phyloP scores from a whole-genome alignment of 2,113 vertebrate species.

The Podarcis cretensis region DNA sequence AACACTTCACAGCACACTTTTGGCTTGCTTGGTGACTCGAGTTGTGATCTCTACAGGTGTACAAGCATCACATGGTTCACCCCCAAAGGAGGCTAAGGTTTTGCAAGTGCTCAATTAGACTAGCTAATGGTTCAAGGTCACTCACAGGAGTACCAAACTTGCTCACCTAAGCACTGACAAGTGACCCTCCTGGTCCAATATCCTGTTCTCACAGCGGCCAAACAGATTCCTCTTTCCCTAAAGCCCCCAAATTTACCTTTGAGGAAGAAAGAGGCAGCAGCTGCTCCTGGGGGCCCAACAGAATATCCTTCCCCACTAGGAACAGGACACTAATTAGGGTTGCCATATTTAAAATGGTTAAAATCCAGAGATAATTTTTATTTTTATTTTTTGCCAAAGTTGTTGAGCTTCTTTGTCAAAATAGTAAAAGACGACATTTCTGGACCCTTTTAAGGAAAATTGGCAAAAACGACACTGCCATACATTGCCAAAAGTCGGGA shows the following conservation, averaged over 20 bases:
- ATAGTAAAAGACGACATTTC: neutral
- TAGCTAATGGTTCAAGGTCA: neutral
- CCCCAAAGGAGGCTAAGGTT: neutral
- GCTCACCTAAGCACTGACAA: neutral
- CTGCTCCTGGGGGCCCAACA: neutral
- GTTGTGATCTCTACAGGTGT: neutral
- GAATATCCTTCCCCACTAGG: neutral
- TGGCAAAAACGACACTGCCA: too few relatives aligned
- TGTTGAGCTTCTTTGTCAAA: too few relatives aligned
- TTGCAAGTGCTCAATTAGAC: neutral
- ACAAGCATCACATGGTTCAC: neutral
- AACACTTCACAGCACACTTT: neutral
- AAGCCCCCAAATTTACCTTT: neutral
- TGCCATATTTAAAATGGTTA: too few relatives aligned
- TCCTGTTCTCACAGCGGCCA: too few relatives aligned
- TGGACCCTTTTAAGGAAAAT: too few relatives aligned
- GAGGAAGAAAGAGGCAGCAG: too few relatives aligned
- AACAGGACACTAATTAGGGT: neutral
- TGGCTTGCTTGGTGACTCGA: neutral
- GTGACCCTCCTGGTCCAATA: too few relatives aligned
- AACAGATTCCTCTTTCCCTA: too few relatives aligned
- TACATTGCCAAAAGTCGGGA: too few relatives aligned
- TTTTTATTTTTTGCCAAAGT: too few relatives aligned
- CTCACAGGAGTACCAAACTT: neutral
- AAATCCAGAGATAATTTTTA: too few relatives aligned